These are phyloP conservation scores for Coregonus ussuriensis DNA, from an alignment of 2,797 vertebrate genomes.

Conservation along the genomic window DNA sequence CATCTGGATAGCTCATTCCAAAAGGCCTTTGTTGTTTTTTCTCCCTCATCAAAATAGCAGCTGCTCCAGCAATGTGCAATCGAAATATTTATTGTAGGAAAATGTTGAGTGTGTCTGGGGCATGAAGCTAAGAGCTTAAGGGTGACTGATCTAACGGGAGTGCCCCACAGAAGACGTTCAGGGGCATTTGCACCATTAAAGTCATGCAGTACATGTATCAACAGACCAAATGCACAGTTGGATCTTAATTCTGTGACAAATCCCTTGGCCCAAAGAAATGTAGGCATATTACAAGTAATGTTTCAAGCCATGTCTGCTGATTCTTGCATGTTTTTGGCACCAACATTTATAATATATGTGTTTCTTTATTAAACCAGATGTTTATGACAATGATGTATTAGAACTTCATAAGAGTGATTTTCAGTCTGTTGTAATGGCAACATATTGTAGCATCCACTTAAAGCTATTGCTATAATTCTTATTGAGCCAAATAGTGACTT, in stretches of 20 bases:
- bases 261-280: conserved; percentile 20
- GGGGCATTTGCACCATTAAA: conserved; percentile 27
- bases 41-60: conserved; percentile 55
- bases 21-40: conserved; percentile 53
- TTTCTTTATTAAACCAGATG: conserved; percentile 23
- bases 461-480: conserved; percentile 10
- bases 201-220: conserved; percentile 14
- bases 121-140: conserved; percentile 6
- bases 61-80: conserved; percentile 54
- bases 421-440: background rate
- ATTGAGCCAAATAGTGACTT: conserved; percentile 26
- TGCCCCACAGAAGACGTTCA: background rate
- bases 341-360: background rate
- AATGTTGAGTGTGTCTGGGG: conserved; percentile 24
- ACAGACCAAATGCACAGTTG: conserved; percentile 26
- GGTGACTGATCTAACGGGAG: conserved; percentile 28
- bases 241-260: background rate
- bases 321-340: background rate
- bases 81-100: conserved; percentile 53
- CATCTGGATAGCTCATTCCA: conserved; percentile 48
- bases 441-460: conserved; percentile 32
- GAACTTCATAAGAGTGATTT: no score
- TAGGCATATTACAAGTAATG: background rate
- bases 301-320: background rate
- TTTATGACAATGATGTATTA: no score